Evolutionary conservation across 2,797 vertebrate species (phyloP).

Genomic region (Forpus xanthops): DNA sequence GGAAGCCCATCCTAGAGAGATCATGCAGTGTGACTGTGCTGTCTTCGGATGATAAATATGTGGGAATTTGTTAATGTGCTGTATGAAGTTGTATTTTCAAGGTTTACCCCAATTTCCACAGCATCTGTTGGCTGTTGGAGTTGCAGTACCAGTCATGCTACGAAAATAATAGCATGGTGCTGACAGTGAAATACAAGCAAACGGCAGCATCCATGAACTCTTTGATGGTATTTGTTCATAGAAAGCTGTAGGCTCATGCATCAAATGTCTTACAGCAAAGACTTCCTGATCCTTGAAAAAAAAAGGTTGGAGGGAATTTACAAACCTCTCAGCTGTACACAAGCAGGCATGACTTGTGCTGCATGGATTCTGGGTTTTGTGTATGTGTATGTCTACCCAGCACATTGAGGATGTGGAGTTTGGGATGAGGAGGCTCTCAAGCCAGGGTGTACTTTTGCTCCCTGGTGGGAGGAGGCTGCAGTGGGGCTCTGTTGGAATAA

Average conservation of each 20-base stretch:
- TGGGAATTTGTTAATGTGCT: background rate
- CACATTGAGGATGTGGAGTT: background rate
- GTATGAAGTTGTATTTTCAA: background rate
- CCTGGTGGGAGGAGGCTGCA: background rate
- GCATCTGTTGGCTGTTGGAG: background rate
- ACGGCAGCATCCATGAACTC: background rate
- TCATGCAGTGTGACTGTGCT: rapidly evolving
- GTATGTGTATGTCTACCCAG: rapidly evolving
- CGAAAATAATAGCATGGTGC: background rate
- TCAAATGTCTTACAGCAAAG: background rate
- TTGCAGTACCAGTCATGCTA: background rate
- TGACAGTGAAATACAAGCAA: constrained; percentile 3
- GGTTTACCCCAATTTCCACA: background rate
- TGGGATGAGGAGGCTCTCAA: background rate
- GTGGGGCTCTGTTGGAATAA: background rate
- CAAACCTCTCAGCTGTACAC: rapidly evolving
- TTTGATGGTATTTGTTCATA: background rate
- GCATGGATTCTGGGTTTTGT: background rate
- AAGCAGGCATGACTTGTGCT: background rate
- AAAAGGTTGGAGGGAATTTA: background rate
- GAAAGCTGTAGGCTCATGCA: background rate
- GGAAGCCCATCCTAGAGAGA: background rate
- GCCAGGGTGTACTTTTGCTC: background rate
- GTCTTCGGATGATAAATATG: background rate
- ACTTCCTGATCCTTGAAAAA: background rate